These are phyloP conservation scores for Cynaeus angustus DNA, from an alignment of 2,888 invertebrate species.

Conservation along the genomic window DNA sequence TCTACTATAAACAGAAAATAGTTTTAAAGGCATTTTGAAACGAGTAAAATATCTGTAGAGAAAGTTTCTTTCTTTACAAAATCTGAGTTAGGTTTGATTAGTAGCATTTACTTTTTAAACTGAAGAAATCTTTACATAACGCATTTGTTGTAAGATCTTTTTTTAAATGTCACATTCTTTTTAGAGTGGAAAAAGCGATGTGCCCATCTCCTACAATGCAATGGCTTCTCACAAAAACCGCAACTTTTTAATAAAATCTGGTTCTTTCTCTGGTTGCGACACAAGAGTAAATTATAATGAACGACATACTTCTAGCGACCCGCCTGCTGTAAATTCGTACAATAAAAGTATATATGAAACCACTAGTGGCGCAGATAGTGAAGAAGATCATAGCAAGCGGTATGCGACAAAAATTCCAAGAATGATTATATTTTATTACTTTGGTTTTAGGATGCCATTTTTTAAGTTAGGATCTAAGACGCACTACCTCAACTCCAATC, in stretches of 20 bases:
- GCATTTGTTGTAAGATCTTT: no score
- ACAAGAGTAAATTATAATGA: slow-evolving; percentile 74
- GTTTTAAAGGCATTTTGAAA: no score
- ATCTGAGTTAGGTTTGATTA: no score
- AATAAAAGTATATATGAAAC: slow-evolving; percentile 76
- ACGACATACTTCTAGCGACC: slow-evolving; percentile 78
- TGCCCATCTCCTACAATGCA: slow-evolving; percentile 56
- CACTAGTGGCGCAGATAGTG: slow-evolving; percentile 80
- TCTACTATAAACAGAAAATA: no score
- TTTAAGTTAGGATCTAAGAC: slow-evolving; percentile 78
- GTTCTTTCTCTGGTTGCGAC: slow-evolving; percentile 81
- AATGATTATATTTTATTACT: neutral
- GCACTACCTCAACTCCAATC: slow-evolving; percentile 67
- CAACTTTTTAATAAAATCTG: slow-evolving; percentile 78
- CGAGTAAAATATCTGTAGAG: no score
- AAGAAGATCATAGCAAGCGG: slow-evolving; percentile 74
- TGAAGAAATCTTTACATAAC: no score
- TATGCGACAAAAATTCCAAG: slow-evolving; percentile 48
- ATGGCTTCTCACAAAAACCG: slow-evolving; percentile 52
- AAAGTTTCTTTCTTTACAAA: no score
- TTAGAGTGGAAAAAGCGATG: slow-evolving; percentile 62
- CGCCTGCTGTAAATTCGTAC: slow-evolving; percentile 75
- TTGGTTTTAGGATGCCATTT: slow-evolving; percentile 72
- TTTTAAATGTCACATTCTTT: slow-evolving; percentile 44
- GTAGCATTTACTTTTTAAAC: no score